Evolutionary conservation across 1,140 invertebrate genomes (phyloP), one percentile per base, ranked within the genome.

Genomic region (Leguminivora glycinivorella): DNA sequence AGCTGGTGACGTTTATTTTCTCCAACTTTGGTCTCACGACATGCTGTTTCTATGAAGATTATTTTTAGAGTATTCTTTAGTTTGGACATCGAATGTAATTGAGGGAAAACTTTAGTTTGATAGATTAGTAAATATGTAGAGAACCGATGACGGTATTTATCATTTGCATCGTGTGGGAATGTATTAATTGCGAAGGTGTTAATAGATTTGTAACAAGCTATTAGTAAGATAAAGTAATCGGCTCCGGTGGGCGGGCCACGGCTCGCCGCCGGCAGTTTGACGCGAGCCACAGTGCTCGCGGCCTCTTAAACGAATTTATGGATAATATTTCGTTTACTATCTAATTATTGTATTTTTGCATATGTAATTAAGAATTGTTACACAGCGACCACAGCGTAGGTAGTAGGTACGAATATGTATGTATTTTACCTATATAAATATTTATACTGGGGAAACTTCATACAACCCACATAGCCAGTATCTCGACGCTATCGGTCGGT

Each of bases 161-260:
- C 5, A 52, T 5, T 4, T 52, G 47, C 10, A 22, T 9, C 6
- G 47, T 52, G 47, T n/a, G 6, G 47, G 19, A 22, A 52, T 17
- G n/a, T 63, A 63, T n/a, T 31, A 63, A 63, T 29, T 31, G 25
- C 25, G 9, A 63, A 29, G 58, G 58, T 63, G 58, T 63, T 63
- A 63, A 63, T 63, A 63, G 58, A 9, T 31, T 31, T 63, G 60
- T 26, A 31, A 63, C 29, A 66, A 74, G 60, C 40, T 47, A 70
- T 73, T 69, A 76, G 67, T 70, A 63, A 56, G 74, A 76, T 74
- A 63, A 74, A 72, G 47, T 72, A 67, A 72, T 76, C 52, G 56
- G 31, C 19, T 56, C 66, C 12, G n/a, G 70, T 74, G 70, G 75
- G 72, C 75, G 75, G 72, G 66, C 26, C 56, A 40, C 56, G 22